Evolutionary conservation across 2,113 vertebrate species (phyloP).

Genomic region (Bungarus multicinctus): DNA sequence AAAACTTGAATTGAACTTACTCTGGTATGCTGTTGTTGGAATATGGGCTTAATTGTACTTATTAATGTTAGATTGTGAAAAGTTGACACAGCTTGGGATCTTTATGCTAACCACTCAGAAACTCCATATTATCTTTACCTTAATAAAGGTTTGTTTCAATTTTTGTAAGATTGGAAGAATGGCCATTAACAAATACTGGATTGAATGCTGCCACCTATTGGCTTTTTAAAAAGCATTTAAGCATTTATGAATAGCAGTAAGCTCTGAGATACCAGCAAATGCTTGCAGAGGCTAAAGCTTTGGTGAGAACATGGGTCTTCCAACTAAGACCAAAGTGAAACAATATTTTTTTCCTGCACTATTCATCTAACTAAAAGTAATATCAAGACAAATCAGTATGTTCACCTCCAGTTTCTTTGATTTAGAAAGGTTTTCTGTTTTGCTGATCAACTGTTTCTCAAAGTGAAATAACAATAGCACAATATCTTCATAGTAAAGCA

Average conservation of each 20-base stretch:
- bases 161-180: not conserved
- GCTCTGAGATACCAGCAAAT: not conserved
- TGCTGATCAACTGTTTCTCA: not conserved
- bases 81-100: not conserved
- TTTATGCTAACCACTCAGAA: not conserved
- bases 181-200: conserved; percentile 23
- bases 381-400: not conserved
- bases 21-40: not conserved
- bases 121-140: not conserved
- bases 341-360: not conserved
- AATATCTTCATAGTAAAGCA: not conserved
- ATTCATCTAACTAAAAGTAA: not conserved
- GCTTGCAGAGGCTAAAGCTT: not conserved
- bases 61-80: not conserved
- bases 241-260: not conserved
- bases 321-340: not conserved
- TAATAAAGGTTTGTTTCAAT: not conserved
- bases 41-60: not conserved
- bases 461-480: not conserved
- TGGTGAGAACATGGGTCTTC: not conserved
- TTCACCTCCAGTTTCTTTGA: not conserved
- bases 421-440: not conserved
- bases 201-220: conserved; percentile 52
- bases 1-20: not conserved
- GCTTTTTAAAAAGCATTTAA: not conserved